phyloP scores from a whole-genome alignment of 2,888 invertebrate genomes.

The Eristalis intricaria region DNA sequence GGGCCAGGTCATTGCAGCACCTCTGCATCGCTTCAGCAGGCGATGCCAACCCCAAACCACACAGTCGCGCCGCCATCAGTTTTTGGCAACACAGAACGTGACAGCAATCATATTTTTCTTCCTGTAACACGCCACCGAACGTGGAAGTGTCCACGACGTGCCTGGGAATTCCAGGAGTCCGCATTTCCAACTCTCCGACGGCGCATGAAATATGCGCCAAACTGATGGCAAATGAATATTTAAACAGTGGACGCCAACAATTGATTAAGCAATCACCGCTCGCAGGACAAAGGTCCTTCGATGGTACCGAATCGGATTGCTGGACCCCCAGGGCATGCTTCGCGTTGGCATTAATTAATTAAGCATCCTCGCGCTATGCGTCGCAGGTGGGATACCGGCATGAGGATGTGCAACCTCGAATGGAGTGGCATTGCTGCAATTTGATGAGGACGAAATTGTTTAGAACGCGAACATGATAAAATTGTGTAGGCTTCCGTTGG shows the following conservation, averaged over 20 bases:
- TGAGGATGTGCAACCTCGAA: not conserved
- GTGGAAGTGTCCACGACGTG: slow-evolving; percentile 10
- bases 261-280: slow-evolving; percentile 48
- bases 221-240: slow-evolving; percentile 56
- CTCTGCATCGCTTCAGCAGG: slow-evolving; percentile 16
- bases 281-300: not conserved
- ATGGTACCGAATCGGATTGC: not conserved
- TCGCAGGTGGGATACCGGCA: not conserved
- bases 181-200: slow-evolving; percentile 4
- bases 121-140: slow-evolving; percentile 14
- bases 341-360: slow-evolving; percentile 61
- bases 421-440: not conserved
- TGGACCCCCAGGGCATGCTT: slow-evolving; percentile 6
- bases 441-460: slow-evolving; percentile 15
- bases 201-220: slow-evolving; percentile 35
- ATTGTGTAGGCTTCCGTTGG: no score
- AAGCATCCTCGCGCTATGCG: slow-evolving; percentile 46
- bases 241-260: slow-evolving; percentile 42
- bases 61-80: not conserved
- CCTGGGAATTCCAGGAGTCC: slow-evolving; percentile 16
- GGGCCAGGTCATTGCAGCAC: slow-evolving; percentile 1
- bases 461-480: not conserved
- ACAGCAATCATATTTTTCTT: slow-evolving; percentile 44
- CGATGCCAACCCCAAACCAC: slow-evolving; percentile 32
- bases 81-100: slow-evolving; percentile 19